Evolutionary conservation across 2,113 vertebrate species (phyloP), one percentile per base, ranked within the genome.

Genomic region (Micronycteris hirsuta): DNA sequence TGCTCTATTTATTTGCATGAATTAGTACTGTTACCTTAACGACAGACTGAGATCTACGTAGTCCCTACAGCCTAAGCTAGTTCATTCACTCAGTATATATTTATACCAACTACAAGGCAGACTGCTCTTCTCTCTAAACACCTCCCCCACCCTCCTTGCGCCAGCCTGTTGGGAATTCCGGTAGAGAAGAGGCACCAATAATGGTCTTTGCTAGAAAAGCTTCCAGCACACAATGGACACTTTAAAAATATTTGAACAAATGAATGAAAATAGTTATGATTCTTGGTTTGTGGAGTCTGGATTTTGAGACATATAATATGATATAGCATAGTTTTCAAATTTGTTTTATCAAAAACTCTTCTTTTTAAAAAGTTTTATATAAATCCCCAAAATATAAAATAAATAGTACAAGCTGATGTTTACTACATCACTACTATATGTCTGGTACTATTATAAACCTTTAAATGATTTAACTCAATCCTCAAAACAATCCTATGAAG

Each of bases 391-490:
- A 91, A 96, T 76, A 68, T 45, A 83, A 76, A 89, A 81, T 36
- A 83, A 70, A 63, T 49, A 52, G 38, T 52, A 63, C 56, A 93
- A 84, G 43, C 68, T 91, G 63, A 54, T 22, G 84, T 58, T 67
- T 87, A 74, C 43, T 56, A 31, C 36, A 43, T 45, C 61, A 78
- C 56, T 41, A 73, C 45, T 81, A 38, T 38, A 83, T 83, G 15
- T 56, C 54, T 76, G 54, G 63, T 33, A 92, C 76, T 84, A 22
- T 80, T 85, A 52, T 10, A 91, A 89, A 47, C 52, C 36, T 85
- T 89, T 89, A 95, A 89, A 96, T 85, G 36, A 88, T 24, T 49
- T 91, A 93, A 93, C 38, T 95, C 78, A 92, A 70, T 81, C 31
- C 61, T 85, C 73, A 82, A 85, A 89, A 89, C 19, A 38, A 81